phyloP scores from a whole-genome alignment of 2,797 vertebrate genomes.

The Masticophis lateralis region DNA sequence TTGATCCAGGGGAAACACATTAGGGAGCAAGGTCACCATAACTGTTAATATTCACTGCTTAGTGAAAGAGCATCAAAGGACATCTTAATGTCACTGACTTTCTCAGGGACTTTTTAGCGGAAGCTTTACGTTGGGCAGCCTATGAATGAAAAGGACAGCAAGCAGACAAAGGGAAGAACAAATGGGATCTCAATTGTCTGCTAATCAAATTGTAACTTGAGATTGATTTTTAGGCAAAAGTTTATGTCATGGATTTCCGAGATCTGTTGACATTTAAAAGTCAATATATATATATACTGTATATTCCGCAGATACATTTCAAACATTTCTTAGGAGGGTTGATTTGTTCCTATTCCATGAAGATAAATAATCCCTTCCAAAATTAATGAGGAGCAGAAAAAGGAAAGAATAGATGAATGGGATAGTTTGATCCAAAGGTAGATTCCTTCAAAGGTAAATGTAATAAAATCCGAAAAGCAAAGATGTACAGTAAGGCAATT shows the following conservation, averaged over 20 bases:
- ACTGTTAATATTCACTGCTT: slow-evolving; percentile 98
- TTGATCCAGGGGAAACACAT: slow-evolving; percentile 97
- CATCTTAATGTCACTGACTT: slow-evolving; percentile 99
- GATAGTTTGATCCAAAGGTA: neutral
- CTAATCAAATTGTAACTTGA: slow-evolving; percentile 91
- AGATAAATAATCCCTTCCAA: neutral
- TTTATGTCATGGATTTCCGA: slow-evolving; percentile 86
- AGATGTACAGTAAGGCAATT: neutral
- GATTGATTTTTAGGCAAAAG: slow-evolving; percentile 89
- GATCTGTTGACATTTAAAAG: slow-evolving; percentile 84
- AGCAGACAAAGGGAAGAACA: slow-evolving; percentile 91
- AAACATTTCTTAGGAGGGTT: neutral
- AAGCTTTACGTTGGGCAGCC: slow-evolving; percentile 87
- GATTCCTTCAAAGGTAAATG: neutral
- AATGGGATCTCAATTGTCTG: slow-evolving; percentile 91
- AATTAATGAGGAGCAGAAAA: neutral
- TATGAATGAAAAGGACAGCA: slow-evolving; percentile 98
- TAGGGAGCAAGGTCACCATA: slow-evolving; percentile 97
- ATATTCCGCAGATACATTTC: slow-evolving; percentile 50
- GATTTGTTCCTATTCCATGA: neutral
- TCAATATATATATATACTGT: slow-evolving; percentile 66
- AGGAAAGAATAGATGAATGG: neutral
- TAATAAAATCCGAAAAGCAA: neutral
- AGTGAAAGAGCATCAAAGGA: slow-evolving; percentile 99
- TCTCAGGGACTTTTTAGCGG: slow-evolving; percentile 96